Evolutionary conservation across 2,113 vertebrate genomes (phyloP).

Genomic region (Zosterops pallidus): DNA sequence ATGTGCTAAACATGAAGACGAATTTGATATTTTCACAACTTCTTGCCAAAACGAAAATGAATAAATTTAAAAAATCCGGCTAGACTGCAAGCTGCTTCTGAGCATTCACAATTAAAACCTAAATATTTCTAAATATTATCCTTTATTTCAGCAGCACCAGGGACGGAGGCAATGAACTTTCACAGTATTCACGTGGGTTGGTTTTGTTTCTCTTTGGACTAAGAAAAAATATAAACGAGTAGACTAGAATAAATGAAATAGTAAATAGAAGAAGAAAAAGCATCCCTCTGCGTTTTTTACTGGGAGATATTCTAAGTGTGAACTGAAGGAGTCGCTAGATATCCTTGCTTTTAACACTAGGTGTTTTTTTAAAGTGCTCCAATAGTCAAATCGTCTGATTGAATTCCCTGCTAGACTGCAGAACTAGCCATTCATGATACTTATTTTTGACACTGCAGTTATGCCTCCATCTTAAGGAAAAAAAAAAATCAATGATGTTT

Average conservation of each 20-base stretch:
- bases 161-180: background rate
- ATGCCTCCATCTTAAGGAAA: constrained; percentile 70
- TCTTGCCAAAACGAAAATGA: background rate
- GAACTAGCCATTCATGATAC: constrained; percentile 79
- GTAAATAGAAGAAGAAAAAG: constrained; percentile 40
- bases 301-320: constrained; percentile 65
- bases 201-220: constrained; percentile 31
- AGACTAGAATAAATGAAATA: constrained; percentile 45
- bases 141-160: background rate
- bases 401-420: constrained; percentile 76
- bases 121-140: background rate
- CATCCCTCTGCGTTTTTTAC: constrained; percentile 26
- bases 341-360: constrained; percentile 74
- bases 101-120: background rate
- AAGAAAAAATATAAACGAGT: constrained; percentile 13
- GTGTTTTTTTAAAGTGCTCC: constrained; percentile 71
- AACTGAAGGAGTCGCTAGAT: constrained; percentile 84
- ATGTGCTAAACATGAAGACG: background rate
- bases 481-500: constrained; percentile 63
- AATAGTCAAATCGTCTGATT: constrained; percentile 71
- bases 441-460: constrained; percentile 80
- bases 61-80: background rate
- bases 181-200: background rate
- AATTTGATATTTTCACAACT: background rate
- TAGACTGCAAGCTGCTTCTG: background rate